Evolutionary conservation across 2,113 vertebrate genomes (phyloP).

Genomic region (Nicator chloris): DNA sequence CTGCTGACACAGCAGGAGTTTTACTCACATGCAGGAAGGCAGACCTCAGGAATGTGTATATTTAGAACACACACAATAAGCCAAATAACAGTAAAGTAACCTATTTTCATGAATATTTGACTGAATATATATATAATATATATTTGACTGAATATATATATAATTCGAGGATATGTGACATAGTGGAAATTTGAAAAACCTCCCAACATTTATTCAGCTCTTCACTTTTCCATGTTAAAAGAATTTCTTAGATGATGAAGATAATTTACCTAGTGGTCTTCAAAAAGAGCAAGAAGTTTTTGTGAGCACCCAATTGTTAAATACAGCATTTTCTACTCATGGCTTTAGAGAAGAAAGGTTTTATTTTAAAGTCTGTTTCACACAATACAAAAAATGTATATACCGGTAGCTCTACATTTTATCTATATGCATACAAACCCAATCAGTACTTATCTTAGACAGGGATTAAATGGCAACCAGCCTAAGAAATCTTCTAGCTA

Average conservation of each 20-base stretch:
- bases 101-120: background rate
- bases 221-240: background rate
- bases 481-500: background rate
- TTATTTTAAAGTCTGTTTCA: constrained; percentile 51
- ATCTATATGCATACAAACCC: background rate
- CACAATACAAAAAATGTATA: background rate
- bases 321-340: background rate
- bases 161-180: background rate
- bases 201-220: background rate
- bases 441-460: background rate
- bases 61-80: background rate
- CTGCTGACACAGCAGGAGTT: background rate
- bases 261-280: background rate
- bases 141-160: background rate
- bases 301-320: background rate
- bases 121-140: background rate
- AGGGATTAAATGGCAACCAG: background rate
- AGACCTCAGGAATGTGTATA: background rate
- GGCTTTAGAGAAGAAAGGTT: constrained; percentile 23
- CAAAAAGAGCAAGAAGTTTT: background rate
- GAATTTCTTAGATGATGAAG: background rate
- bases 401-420: background rate
- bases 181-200: background rate
- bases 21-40: background rate
- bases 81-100: background rate